These are phyloP conservation scores for Epinephelus lanceolatus DNA, from an alignment of 2,113 vertebrate genomes.

Conservation along the genomic window DNA sequence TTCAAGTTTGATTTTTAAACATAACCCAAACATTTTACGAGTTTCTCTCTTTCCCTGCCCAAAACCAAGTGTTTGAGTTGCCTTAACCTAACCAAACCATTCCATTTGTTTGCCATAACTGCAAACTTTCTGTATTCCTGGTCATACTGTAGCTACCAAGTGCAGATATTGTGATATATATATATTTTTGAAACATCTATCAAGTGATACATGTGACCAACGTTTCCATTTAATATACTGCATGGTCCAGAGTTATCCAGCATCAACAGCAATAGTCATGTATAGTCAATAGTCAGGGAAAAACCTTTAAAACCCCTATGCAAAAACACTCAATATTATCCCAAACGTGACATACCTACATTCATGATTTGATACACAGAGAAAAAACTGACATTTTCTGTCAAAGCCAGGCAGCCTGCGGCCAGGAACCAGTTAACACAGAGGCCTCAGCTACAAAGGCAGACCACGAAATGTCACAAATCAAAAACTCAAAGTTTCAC, in stretches of 20 bases:
- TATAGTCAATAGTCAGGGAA: not conserved
- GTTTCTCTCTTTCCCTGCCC: not conserved
- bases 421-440: conserved; percentile 71
- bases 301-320: conserved; percentile 16
- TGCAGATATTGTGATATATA: not conserved
- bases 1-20: too few species aligned
- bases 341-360: not conserved
- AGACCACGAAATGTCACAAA: conserved; percentile 82
- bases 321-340: conserved; percentile 3
- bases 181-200: not conserved
- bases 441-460: conserved; percentile 75
- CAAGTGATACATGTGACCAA: not conserved
- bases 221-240: not conserved
- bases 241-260: not conserved
- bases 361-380: conserved; percentile 4
- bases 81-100: not conserved
- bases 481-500: conserved; percentile 86
- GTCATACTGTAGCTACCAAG: not conserved
- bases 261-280: not conserved
- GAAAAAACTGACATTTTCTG: conserved; percentile 38
- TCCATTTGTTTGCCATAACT: too few species aligned
- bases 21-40: too few species aligned
- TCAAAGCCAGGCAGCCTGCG: conserved; percentile 48
- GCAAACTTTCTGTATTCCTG: not conserved
- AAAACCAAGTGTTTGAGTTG: not conserved